Evolutionary conservation across 37 sponge, comb jelly and placozoan genomes (phyloP).

Genomic region (Halichondria panicea): DNA sequence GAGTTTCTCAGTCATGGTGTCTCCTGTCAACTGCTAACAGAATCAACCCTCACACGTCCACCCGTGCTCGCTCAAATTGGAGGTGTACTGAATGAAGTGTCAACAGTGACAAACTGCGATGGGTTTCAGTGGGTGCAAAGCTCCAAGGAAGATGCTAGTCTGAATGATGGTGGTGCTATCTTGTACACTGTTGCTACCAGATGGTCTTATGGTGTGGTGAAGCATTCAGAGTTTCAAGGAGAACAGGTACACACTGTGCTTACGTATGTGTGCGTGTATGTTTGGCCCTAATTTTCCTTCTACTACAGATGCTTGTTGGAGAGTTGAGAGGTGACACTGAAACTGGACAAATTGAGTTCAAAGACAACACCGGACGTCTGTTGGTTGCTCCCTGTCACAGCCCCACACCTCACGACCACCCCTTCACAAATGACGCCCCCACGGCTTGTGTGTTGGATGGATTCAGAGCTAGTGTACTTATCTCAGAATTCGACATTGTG

Average conservation of each 20-base stretch:
- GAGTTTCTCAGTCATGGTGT: too few relatives aligned
- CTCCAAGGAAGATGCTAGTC: not conserved
- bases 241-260: constrained; percentile 8
- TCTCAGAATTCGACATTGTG: too few relatives aligned
- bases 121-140: not conserved
- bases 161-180: not conserved
- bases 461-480: too few relatives aligned
- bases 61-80: too few relatives aligned
- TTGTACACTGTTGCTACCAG: constrained; percentile 5
- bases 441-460: too few relatives aligned
- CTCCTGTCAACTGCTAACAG: too few relatives aligned
- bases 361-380: constrained; percentile 14
- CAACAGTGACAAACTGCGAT: too few relatives aligned
- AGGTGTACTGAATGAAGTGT: too few relatives aligned
- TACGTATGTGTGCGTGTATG: not conserved
- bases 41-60: too few relatives aligned
- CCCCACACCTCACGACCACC: not conserved
- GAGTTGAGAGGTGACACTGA: constrained; percentile 9
- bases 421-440: not conserved
- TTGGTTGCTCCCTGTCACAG: constrained; percentile 1
- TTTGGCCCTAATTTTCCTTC: not conserved
- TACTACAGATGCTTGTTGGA: constrained; percentile 35
- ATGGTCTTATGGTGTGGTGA: constrained; percentile 14
- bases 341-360: constrained; percentile 16
- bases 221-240: constrained; percentile 6